Evolutionary conservation across 1,140 invertebrate genomes (phyloP), one percentile per base, ranked within the genome.

Genomic region (Drosophila arawakana): DNA sequence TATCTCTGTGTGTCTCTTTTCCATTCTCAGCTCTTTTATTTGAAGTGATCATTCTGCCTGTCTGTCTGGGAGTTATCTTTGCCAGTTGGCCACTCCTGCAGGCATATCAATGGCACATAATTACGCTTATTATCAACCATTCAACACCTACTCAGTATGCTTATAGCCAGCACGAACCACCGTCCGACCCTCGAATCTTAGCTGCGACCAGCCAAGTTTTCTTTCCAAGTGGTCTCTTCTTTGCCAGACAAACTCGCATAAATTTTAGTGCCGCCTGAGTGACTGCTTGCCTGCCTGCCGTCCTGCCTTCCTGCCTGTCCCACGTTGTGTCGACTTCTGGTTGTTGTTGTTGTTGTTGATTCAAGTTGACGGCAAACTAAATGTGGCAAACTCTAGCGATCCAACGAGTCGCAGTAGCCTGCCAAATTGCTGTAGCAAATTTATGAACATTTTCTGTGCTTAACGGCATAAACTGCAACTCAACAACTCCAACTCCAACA

Each of bases 91-190:
- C 81, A 88, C 81, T 69, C 76, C 78, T 73, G 46, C 11, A 41
- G 76, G 25, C 69, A 73, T 74, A 78, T 85, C 81, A 85, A 85
- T 85, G 71, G 77, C 67, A 67, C 76, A 83, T 85, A 85, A 85
- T 89, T 84, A 72, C 67, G 84, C 78, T 81, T 83, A 84, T 89
- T 89, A 84, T 77, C 72, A 81, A 49, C 61, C 72, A 89, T 89
- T 89, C 84, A 89, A 89, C 84, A 89, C 84, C 84, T 78, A 84
- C 80, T 80, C 78, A 52, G 68, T 72, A 63, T 73, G 67, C 58
- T 73, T 68, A 46, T 15, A 61, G 44, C 46, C 50, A 60, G 35
- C 54, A 57, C 65, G 65, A 73, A 54, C 10, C 30, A 46, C 35
- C 41, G 41, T 54, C 39, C 7, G 52, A 65, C 62, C 50, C 62